Evolutionary conservation across 2,797 vertebrate species (phyloP).

Genomic region (Pangasius larnaudii): DNA sequence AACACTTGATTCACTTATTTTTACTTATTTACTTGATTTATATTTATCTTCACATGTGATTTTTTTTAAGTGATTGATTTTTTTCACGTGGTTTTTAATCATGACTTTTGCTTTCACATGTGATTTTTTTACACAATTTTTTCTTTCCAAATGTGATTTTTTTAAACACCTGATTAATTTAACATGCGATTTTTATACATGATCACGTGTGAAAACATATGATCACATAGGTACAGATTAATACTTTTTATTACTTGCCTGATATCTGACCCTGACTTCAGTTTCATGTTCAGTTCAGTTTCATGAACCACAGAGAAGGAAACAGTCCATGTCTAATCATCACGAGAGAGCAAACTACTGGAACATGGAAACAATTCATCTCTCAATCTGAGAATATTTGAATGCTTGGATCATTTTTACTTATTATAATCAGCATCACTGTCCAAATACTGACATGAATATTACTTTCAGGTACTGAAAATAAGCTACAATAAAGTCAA

Average conservation of each 20-base stretch:
- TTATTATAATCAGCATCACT: neutral
- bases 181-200: neutral
- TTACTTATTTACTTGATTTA: too few species aligned
- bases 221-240: neutral
- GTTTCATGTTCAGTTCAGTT: neutral
- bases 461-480: conserved; percentile 85
- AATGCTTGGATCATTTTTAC: neutral
- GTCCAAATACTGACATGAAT: neutral
- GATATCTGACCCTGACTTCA: neutral
- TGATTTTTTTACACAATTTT: neutral
- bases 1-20: neutral
- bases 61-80: neutral
- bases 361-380: neutral
- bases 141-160: neutral
- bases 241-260: neutral
- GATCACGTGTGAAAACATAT: neutral
- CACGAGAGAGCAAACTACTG: too few species aligned
- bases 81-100: too few species aligned
- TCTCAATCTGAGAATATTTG: neutral
- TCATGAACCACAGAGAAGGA: neutral
- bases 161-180: neutral
- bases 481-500: conserved; percentile 94
- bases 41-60: neutral
- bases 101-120: too few species aligned
- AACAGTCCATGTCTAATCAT: neutral